Evolutionary conservation across 2,113 vertebrate genomes (phyloP).

Genomic region (Stegostoma tigrinum): DNA sequence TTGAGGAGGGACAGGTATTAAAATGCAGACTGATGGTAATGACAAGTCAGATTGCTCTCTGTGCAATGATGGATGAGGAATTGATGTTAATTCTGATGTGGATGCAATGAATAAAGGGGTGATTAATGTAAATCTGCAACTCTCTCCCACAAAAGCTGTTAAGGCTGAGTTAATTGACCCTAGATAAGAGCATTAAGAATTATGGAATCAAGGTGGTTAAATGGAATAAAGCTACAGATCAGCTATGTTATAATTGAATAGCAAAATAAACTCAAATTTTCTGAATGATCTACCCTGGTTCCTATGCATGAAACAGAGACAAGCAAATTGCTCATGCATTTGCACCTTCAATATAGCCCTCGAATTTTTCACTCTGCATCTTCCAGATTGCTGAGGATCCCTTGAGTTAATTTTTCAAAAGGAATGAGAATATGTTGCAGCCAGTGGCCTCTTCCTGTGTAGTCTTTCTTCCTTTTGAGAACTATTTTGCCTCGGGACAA

Average conservation of each 20-base stretch:
- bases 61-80: neutral
- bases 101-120: neutral
- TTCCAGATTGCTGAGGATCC: neutral
- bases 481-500: too few species aligned
- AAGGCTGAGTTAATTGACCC: neutral
- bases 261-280: neutral
- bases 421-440: neutral
- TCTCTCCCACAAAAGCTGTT: neutral
- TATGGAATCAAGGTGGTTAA: neutral
- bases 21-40: neutral
- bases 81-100: neutral
- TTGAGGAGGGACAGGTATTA: neutral
- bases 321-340: neutral
- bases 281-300: neutral
- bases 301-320: neutral
- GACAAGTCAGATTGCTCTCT: neutral
- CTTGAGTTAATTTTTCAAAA: neutral
- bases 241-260: neutral
- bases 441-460: too few species aligned
- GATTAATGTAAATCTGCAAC: neutral
- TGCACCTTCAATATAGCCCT: neutral
- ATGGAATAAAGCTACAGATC: neutral
- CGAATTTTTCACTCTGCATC: neutral
- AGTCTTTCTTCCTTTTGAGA: too few species aligned
- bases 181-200: neutral